A percentile compares a stretch with the other conserved stretches of the same genome.
phyloP scores from a whole-genome alignment of 2,113 vertebrate genomes.

The Colossoma macropomum region DNA sequence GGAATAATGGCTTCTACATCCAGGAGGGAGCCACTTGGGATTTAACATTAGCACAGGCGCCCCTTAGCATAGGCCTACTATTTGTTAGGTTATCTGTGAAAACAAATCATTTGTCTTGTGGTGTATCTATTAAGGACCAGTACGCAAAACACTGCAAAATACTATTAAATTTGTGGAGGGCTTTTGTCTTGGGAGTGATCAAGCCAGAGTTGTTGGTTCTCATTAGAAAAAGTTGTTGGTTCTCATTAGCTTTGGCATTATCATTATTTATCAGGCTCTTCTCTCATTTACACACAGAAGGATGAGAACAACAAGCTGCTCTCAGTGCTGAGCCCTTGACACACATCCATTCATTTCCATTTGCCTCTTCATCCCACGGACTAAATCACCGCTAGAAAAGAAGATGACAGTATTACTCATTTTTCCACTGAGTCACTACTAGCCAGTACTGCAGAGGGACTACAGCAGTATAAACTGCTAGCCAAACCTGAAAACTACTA shows the following conservation, averaged over 20 bases:
- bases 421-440: constrained; percentile 39
- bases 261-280: constrained; percentile 68
- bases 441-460: background rate
- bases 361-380: constrained; percentile 54
- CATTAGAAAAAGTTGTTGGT: constrained; percentile 27
- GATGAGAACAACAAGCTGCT: constrained; percentile 53
- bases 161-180: background rate
- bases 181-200: background rate
- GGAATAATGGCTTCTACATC: background rate
- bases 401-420: constrained; percentile 54
- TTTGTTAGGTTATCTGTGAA: background rate
- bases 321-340: constrained; percentile 49
- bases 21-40: background rate
- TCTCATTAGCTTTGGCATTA: background rate
- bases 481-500: background rate
- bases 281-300: constrained; percentile 52
- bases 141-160: background rate
- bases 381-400: constrained; percentile 69
- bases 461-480: background rate
- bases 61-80: background rate
- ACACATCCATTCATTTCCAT: constrained; percentile 61
- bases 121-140: background rate
- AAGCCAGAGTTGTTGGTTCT: background rate
- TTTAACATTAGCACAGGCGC: background rate
- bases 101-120: background rate